Evolutionary conservation across 2,797 vertebrate genomes (phyloP).

Genomic region (Hydrophis major): DNA sequence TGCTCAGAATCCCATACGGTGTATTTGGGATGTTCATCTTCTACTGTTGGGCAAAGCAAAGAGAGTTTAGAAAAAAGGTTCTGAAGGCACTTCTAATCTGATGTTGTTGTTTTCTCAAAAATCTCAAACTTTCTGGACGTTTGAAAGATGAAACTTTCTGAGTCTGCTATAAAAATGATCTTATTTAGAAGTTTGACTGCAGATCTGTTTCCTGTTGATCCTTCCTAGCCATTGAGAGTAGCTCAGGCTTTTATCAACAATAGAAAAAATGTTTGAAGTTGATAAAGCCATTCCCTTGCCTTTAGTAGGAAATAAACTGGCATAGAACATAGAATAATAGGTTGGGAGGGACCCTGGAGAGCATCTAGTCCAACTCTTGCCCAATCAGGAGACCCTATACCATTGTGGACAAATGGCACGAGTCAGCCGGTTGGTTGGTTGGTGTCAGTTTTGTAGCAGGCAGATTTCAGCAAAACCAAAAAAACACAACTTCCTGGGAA

Average conservation of each 20-base stretch:
- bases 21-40: not conserved
- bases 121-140: too few species aligned
- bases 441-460: too few species aligned
- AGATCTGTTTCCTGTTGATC: not conserved
- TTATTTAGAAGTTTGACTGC: not conserved
- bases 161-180: not conserved
- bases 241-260: not conserved
- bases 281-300: not conserved
- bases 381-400: too few species aligned
- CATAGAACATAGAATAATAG: not conserved
- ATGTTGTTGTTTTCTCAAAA: not conserved
- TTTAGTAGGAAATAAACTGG: not conserved
- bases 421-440: too few species aligned
- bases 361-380: too few species aligned
- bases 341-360: too few species aligned
- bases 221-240: not conserved
- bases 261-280: not conserved
- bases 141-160: not conserved
- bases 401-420: too few species aligned
- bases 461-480: too few species aligned
- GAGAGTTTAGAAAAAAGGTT: not conserved
- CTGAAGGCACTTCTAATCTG: not conserved
- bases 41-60: not conserved
- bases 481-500: too few species aligned
- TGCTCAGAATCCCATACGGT: not conserved